A percentile compares a stretch with the other conserved stretches of the same genome.
Conservation (phyloP, 2,797 vertebrate species). For the Gymnoscopelus braueri region DNA sequence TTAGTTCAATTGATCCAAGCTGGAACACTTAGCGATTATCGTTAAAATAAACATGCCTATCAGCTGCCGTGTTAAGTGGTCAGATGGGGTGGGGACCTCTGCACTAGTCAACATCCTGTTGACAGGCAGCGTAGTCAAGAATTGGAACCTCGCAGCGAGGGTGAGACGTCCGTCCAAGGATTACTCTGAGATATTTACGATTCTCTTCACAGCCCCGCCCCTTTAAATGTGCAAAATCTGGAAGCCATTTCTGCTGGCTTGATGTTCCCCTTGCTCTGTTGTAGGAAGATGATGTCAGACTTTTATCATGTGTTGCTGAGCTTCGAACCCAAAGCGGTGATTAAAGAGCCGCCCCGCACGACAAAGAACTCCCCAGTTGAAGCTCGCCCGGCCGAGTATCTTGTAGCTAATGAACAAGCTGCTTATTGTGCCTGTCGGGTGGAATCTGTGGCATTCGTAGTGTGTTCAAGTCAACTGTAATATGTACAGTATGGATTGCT, state of each 20-base stretch:
- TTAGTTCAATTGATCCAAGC: too few relatives aligned
- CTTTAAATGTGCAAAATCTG: slow-evolving; percentile 66
- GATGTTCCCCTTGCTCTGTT: slow-evolving; percentile 27
- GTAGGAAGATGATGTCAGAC: slow-evolving; percentile 72
- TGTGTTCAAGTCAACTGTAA: slow-evolving; percentile 23
- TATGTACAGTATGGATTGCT: slow-evolving; percentile 19
- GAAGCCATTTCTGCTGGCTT: slow-evolving; percentile 64
- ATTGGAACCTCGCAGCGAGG: slow-evolving; percentile 35
- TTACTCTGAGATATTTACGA: slow-evolving; percentile 57
- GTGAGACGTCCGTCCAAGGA: slow-evolving; percentile 45
- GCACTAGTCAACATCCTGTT: slow-evolving; percentile 46
- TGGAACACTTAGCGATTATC: too few relatives aligned
- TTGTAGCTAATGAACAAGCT: slow-evolving; percentile 66
- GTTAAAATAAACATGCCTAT: too few relatives aligned
- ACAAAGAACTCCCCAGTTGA: slow-evolving; percentile 70
- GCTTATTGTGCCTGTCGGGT: slow-evolving; percentile 63
- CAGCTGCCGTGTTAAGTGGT: too few relatives aligned
- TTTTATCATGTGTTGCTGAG: slow-evolving; percentile 70
- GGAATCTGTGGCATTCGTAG: slow-evolving; percentile 58
- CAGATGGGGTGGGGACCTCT: too few relatives aligned
- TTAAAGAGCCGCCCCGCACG: slow-evolving; percentile 59
- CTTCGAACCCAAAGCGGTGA: slow-evolving; percentile 68
- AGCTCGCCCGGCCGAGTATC: slow-evolving; percentile 27
- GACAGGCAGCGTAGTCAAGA: slow-evolving; percentile 26
- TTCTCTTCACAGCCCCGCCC: slow-evolving; percentile 43